Evolutionary conservation across 2,113 vertebrate genomes (phyloP).

Genomic region (Galeopterus variegatus): DNA sequence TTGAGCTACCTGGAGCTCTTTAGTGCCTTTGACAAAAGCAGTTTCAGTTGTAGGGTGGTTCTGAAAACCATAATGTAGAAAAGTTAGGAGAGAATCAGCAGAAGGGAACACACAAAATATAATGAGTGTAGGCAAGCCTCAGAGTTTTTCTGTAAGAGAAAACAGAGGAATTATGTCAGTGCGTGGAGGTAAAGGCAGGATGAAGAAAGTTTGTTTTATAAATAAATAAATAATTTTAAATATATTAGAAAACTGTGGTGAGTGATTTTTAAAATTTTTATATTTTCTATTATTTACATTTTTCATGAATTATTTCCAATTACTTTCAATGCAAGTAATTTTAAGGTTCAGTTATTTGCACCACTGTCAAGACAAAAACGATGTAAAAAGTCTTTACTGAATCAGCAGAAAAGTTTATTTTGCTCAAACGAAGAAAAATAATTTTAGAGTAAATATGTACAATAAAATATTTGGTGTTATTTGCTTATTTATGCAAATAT

Average conservation of each 20-base stretch:
- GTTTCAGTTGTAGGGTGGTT: neutral
- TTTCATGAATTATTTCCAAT: neutral
- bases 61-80: neutral
- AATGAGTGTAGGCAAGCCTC: rapidly evolving
- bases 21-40: neutral
- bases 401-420: neutral
- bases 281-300: neutral
- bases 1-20: neutral
- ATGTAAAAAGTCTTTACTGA: neutral
- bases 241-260: neutral
- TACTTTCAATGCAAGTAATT: neutral
- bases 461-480: neutral
- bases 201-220: neutral
- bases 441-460: neutral
- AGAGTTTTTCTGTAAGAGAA: neutral
- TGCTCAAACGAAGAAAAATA: neutral
- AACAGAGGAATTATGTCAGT: neutral
- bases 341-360: neutral
- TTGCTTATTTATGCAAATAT: neutral
- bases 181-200: neutral
- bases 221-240: neutral
- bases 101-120: rapidly evolving
- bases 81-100: neutral
- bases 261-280: neutral
- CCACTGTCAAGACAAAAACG: neutral